phyloP scores from a whole-genome alignment of 2,797 vertebrate genomes.

The Tarsius wallacei region DNA sequence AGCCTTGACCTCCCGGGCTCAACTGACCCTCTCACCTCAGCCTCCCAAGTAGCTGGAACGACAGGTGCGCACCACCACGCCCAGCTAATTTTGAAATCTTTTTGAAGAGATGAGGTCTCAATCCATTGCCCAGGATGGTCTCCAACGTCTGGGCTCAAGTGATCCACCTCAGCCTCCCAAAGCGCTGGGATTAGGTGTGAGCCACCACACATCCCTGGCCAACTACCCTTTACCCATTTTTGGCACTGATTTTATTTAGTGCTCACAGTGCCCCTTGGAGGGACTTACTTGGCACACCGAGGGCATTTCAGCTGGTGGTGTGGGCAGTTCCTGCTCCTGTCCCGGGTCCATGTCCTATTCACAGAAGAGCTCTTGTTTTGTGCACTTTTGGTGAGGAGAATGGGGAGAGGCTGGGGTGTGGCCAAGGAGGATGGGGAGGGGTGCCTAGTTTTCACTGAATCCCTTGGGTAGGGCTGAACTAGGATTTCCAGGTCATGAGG shows the following conservation, averaged over 20 bases:
- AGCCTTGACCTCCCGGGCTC: too few relatives aligned
- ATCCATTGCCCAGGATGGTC: too few relatives aligned
- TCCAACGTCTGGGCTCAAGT: too few relatives aligned
- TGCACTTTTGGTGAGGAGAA: not conserved
- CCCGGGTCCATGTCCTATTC: not conserved
- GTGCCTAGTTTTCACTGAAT: not conserved
- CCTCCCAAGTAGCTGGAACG: too few relatives aligned
- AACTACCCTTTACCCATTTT: not conserved
- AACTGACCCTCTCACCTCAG: too few relatives aligned
- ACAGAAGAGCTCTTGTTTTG: not conserved
- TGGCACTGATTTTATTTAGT: constrained; percentile 34
- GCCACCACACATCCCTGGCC: too few relatives aligned
- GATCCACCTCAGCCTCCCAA: too few relatives aligned
- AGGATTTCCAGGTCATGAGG: not conserved
- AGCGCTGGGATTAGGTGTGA: too few relatives aligned
- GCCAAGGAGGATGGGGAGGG: not conserved
- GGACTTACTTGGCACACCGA: not conserved
- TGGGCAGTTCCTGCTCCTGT: not conserved
- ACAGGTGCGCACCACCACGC: too few relatives aligned
- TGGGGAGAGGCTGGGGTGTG: not conserved
- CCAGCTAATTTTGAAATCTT: too few relatives aligned
- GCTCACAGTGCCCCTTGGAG: constrained; percentile 12
- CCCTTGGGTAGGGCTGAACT: constrained; percentile 22
- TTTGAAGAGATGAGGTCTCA: too few relatives aligned
- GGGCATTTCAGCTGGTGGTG: not conserved